phyloP scores from a whole-genome alignment of 2,888 invertebrate genomes.

The Drosophila robusta region DNA sequence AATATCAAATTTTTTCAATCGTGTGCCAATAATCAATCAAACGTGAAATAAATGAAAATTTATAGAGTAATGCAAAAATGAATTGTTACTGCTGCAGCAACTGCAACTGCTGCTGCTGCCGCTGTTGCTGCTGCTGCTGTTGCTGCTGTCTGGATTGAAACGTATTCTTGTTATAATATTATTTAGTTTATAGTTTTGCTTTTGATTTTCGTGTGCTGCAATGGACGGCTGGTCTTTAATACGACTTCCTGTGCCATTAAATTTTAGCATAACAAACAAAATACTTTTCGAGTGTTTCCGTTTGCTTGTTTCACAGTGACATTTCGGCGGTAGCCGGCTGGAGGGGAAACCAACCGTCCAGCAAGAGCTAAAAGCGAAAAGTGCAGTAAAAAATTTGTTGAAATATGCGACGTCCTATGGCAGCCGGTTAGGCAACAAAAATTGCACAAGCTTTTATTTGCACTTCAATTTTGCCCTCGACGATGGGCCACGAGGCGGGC shows the following conservation, averaged over 20 bases:
- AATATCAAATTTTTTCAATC: slow-evolving; percentile 46
- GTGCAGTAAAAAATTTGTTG: slow-evolving; percentile 81
- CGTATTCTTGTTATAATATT: slow-evolving; percentile 12
- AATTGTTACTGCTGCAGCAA: slow-evolving; percentile 34
- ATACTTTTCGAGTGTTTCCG: slow-evolving; percentile 79
- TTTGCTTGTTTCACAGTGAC: slow-evolving; percentile 78
- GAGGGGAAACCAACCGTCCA: slow-evolving; percentile 27
- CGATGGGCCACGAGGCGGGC: slow-evolving; percentile 30
- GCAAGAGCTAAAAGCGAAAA: slow-evolving; percentile 59
- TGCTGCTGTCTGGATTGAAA: slow-evolving; percentile 25
- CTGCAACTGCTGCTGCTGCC: slow-evolving; percentile 4
- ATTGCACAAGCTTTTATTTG: slow-evolving; percentile 75
- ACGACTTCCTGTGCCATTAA: slow-evolving; percentile 76
- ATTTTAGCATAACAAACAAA: slow-evolving; percentile 81
- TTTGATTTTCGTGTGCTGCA: slow-evolving; percentile 14
- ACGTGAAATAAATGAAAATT: slow-evolving; percentile 73
- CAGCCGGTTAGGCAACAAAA: slow-evolving; percentile 38
- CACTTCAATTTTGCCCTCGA: slow-evolving; percentile 78
- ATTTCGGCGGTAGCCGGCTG: slow-evolving; percentile 44
- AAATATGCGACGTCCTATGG: slow-evolving; percentile 68
- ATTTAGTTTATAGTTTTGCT: slow-evolving; percentile 17
- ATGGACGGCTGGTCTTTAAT: slow-evolving; percentile 61
- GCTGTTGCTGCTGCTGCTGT: too few relatives aligned
- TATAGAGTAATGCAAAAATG: slow-evolving; percentile 50
- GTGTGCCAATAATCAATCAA: slow-evolving; percentile 72